Percentiles rank a stretch among this genome's conserved stretches.
phyloP scores from a whole-genome alignment of 23 tunicate species.

The Oikopleura vanhoeffeni region DNA sequence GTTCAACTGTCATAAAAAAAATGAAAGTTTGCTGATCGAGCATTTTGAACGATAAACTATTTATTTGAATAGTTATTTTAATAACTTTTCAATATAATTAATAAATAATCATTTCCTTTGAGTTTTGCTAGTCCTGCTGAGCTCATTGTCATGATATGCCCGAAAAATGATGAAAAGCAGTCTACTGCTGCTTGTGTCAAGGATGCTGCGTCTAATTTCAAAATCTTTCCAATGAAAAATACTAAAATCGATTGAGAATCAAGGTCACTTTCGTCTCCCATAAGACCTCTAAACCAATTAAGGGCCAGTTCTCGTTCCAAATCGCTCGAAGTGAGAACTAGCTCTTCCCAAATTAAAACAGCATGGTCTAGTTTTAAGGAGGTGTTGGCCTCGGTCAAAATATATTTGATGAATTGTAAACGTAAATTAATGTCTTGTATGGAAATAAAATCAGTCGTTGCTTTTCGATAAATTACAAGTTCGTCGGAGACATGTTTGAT shows the following conservation, averaged over 20 bases:
- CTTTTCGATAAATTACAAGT: neutral
- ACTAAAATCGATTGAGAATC: constrained; percentile 21
- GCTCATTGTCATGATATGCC: constrained; percentile 17
- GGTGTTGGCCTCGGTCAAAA: constrained; percentile 18
- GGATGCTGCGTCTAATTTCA: constrained; percentile 16
- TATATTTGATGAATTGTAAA: constrained; percentile 1
- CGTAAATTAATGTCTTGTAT: neutral
- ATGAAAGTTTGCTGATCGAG: no score
- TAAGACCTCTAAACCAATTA: constrained; percentile 21
- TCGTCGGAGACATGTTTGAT: neutral
- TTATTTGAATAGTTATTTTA: no score
- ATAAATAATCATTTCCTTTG: no score
- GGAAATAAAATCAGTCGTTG: neutral
- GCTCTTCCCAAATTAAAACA: constrained; percentile 17
- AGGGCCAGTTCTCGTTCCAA: constrained; percentile 22
- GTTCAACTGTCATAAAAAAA: no score
- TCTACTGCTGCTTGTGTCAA: constrained; percentile 16
- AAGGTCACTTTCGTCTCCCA: constrained; percentile 29
- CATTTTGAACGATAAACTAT: no score
- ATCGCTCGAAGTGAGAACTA: neutral
- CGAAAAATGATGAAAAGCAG: constrained; percentile 22
- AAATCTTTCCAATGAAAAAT: constrained; percentile 22
- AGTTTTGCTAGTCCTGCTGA: no score
- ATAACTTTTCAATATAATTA: no score
- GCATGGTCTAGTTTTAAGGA: constrained; percentile 19